Conservation (phyloP, 2,113 vertebrate species). For the Herpetotheres cachinnans region DNA sequence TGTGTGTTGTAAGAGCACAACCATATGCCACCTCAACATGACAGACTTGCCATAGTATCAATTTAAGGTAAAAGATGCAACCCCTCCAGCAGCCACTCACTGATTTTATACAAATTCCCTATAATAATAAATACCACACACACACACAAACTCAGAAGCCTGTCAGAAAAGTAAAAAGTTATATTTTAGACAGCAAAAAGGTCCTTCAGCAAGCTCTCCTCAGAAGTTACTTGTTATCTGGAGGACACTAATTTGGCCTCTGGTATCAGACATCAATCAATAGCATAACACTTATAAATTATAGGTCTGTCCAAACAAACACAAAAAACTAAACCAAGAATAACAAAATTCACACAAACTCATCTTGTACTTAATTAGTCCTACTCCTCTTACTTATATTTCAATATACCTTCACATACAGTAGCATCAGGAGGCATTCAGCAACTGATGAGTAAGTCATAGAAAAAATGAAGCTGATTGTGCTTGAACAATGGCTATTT, state of each 20-base stretch:
- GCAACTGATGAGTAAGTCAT: neutral
- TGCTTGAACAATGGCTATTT: neutral
- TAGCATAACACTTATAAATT: neutral
- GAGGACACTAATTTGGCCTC: neutral
- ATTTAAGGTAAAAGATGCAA: neutral
- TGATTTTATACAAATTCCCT: neutral
- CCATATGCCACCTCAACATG: neutral
- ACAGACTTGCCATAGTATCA: neutral
- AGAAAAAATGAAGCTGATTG: neutral
- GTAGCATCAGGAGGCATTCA: neutral
- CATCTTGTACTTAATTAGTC: neutral
- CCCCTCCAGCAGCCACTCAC: neutral
- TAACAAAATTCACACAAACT: neutral
- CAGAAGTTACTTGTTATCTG: neutral
- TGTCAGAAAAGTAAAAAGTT: neutral
- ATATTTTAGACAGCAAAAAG: neutral
- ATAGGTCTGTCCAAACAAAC: neutral
- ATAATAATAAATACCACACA: neutral
- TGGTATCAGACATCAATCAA: neutral
- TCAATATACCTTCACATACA: neutral
- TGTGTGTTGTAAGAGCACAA: neutral
- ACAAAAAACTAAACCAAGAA: neutral
- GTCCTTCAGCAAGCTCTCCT: neutral
- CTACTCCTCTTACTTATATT: neutral
- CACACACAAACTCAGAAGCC: neutral